A percentile compares a stretch with the other conserved stretches of the same genome.
These are phyloP conservation scores for Pelecanus crispus DNA, from an alignment of 2,113 vertebrate genomes.

Conservation along the genomic window DNA sequence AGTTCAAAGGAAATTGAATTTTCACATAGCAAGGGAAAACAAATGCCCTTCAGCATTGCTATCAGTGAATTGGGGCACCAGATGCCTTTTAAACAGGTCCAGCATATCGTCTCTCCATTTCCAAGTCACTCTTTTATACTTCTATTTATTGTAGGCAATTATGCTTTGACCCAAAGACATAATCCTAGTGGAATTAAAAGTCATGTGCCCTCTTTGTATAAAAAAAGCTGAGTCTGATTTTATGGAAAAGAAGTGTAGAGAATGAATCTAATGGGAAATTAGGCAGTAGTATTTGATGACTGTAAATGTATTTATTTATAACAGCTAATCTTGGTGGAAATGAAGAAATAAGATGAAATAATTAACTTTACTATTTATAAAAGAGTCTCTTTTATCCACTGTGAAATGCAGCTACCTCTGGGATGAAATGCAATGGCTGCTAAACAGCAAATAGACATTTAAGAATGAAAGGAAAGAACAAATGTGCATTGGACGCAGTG, in stretches of 20 bases:
- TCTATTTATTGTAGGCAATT: slow-evolving; percentile 61
- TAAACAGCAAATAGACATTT: not conserved
- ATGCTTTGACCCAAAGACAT: slow-evolving; percentile 55
- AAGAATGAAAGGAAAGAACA: not conserved
- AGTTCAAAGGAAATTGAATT: slow-evolving; percentile 47
- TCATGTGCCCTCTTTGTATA: not conserved
- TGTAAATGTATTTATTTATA: slow-evolving; percentile 64
- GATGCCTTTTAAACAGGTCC: slow-evolving; percentile 48
- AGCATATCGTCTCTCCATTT: slow-evolving; percentile 49
- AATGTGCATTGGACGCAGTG: not conserved
- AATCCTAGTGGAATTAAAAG: slow-evolving; percentile 55
- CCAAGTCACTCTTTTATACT: slow-evolving; percentile 28
- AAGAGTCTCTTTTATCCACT: slow-evolving; percentile 25
- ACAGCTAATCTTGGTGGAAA: slow-evolving; percentile 57
- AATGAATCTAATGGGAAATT: slow-evolving; percentile 60
- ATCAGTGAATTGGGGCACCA: slow-evolving; percentile 49
- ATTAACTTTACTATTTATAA: slow-evolving; percentile 63
- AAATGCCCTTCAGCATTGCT: slow-evolving; percentile 49
- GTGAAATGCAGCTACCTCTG: slow-evolving; percentile 41
- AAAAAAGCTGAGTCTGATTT: slow-evolving; percentile 54
- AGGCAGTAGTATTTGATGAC: slow-evolving; percentile 46
- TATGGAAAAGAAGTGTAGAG: slow-evolving; percentile 32
- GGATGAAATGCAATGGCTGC: slow-evolving; percentile 22
- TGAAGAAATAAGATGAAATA: slow-evolving; percentile 60
- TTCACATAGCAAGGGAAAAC: slow-evolving; percentile 46